These are phyloP conservation scores for Silurus glanis DNA, from an alignment of 2,113 vertebrate genomes.

Conservation along the genomic window DNA sequence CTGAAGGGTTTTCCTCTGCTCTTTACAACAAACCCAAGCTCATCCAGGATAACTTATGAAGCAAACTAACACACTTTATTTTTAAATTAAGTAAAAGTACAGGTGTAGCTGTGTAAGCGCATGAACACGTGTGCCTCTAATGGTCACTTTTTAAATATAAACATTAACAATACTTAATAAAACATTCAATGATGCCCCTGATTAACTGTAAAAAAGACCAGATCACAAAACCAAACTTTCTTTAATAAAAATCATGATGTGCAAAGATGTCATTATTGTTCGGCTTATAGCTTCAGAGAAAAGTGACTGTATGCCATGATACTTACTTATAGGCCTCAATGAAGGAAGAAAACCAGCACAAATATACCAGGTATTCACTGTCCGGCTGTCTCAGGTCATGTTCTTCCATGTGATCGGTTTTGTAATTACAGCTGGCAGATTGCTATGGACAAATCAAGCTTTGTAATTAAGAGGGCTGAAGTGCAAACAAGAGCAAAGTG, in stretches of 20 bases:
- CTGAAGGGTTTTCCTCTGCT: neutral
- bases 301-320: neutral
- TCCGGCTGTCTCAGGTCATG: neutral
- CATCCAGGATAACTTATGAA: neutral
- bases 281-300: neutral
- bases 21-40: neutral
- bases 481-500: constrained; percentile 5
- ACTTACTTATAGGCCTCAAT: neutral
- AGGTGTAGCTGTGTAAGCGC: neutral
- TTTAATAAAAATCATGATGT: neutral
- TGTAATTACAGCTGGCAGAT: constrained; percentile 12
- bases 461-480: neutral
- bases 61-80: neutral
- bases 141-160: neutral
- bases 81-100: neutral
- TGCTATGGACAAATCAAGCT: neutral
- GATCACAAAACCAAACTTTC: neutral
- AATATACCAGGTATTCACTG: neutral
- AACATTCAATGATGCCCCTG: neutral
- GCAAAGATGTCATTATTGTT: neutral
- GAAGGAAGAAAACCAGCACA: neutral
- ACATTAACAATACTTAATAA: neutral
- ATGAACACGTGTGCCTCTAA: neutral
- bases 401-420: neutral
- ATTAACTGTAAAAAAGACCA: neutral